Percentiles rank a stretch among this genome's conserved stretches.
Evolutionary conservation across 1,140 invertebrate genomes (phyloP).

Genomic region (Manduca sexta): DNA sequence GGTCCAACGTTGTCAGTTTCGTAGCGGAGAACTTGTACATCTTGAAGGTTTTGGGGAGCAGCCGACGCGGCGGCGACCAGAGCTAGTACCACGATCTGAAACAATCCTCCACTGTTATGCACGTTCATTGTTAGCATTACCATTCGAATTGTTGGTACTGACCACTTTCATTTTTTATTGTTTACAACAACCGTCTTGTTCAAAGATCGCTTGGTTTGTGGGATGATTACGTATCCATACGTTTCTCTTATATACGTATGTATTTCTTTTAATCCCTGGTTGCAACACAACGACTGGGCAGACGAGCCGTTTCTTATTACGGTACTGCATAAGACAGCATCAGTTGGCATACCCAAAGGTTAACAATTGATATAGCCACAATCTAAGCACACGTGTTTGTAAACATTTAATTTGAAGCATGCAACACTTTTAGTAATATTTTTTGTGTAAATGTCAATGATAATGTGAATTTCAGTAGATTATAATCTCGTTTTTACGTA

Average conservation of each 20-base stretch:
- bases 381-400: slow-evolving; percentile 25
- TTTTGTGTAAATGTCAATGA: slow-evolving; percentile 51
- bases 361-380: slow-evolving; percentile 17
- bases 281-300: slow-evolving; percentile 44
- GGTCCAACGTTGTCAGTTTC: slow-evolving; percentile 53
- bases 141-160: too few relatives aligned
- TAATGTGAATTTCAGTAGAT: slow-evolving; percentile 47
- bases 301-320: slow-evolving; percentile 30
- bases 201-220: slow-evolving; percentile 44
- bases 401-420: slow-evolving; percentile 42
- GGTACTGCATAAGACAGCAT: slow-evolving; percentile 27
- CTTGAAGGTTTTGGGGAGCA: slow-evolving; percentile 55
- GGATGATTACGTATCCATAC: slow-evolving; percentile 53
- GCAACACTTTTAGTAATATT: slow-evolving; percentile 43
- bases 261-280: slow-evolving; percentile 62
- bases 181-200: slow-evolving; percentile 30
- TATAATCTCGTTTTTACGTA: slow-evolving; percentile 22
- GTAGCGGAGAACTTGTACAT: slow-evolving; percentile 68
- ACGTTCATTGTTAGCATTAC: too few relatives aligned
- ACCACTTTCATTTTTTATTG: slow-evolving; percentile 61
- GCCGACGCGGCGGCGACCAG: slow-evolving; percentile 38
- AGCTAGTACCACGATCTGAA: slow-evolving; percentile 50
- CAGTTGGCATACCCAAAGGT: slow-evolving; percentile 13
- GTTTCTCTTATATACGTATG: slow-evolving; percentile 61
- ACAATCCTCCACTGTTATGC: slow-evolving; percentile 13